phyloP scores from a whole-genome alignment of 2,113 vertebrate genomes.

The Myodes glareolus region DNA sequence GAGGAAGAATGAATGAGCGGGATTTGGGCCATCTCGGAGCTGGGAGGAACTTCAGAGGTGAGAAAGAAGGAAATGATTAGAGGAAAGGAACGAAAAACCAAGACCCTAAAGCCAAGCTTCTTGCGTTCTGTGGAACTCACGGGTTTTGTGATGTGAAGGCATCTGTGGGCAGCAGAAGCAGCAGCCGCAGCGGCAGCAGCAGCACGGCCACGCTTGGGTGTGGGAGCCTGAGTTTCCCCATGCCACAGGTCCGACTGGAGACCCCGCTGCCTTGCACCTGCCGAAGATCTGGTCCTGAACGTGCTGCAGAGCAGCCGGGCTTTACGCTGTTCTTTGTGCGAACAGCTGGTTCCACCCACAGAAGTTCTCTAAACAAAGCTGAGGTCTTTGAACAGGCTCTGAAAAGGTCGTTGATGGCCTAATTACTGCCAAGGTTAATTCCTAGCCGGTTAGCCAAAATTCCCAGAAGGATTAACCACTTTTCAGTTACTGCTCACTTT shows the following conservation, averaged over 20 bases:
- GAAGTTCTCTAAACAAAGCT: conserved; percentile 71
- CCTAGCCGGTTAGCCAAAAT: conserved; percentile 32
- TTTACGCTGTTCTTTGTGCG: conserved; percentile 63
- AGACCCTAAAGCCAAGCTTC: neutral
- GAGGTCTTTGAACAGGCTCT: conserved; percentile 54
- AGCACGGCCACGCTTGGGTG: neutral
- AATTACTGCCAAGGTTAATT: conserved; percentile 65
- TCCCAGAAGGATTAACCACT: conserved; percentile 60
- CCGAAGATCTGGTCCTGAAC: neutral
- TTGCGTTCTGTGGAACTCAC: conserved; percentile 61
- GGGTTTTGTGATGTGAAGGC: conserved; percentile 51
- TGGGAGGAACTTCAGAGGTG: neutral
- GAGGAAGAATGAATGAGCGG: neutral
- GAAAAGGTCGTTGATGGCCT: conserved; percentile 62
- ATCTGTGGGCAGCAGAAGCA: conserved; percentile 19
- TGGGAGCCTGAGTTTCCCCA: conserved; percentile 47
- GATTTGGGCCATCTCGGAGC: neutral
- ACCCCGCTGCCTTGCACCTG: neutral
- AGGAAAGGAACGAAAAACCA: neutral
- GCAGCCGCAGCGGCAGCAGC: conserved; percentile 11
- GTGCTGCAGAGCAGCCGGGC: neutral
- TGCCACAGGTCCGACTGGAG: conserved; percentile 34
- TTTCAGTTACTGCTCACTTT: conserved; percentile 37
- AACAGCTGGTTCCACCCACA: conserved; percentile 77
- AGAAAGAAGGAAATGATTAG: neutral